These are phyloP conservation scores for Pleuronectes platessa DNA, from an alignment of 2,113 vertebrate species.

Conservation along the genomic window DNA sequence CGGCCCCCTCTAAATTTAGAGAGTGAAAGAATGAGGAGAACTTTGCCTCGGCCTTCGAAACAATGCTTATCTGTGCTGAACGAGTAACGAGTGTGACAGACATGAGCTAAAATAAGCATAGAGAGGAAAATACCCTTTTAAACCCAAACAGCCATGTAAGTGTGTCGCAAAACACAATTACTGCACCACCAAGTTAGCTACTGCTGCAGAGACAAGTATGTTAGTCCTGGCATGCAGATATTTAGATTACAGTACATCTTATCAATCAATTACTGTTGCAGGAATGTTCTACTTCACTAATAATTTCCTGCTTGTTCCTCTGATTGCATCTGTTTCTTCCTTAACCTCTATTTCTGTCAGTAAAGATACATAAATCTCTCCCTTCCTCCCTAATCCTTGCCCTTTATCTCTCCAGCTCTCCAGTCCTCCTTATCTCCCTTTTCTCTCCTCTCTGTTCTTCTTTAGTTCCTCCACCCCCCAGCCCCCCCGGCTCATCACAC, in stretches of 20 bases:
- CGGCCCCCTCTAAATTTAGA: slow-evolving; percentile 65
- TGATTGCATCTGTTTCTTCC: neutral
- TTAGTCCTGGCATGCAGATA: neutral
- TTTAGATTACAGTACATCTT: slow-evolving; percentile 12
- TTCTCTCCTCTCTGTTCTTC: neutral
- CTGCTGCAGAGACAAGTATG: neutral
- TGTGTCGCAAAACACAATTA: slow-evolving; percentile 6
- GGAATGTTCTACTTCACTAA: slow-evolving; percentile 1
- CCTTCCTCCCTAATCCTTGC: neutral
- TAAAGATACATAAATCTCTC: neutral
- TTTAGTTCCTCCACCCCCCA: neutral
- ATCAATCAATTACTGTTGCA: slow-evolving; percentile 14
- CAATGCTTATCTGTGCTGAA: slow-evolving; percentile 56
- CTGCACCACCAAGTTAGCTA: neutral
- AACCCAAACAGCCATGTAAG: slow-evolving; percentile 4
- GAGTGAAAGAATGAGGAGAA: slow-evolving; percentile 43
- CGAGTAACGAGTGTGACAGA: slow-evolving; percentile 20
- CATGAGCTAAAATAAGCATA: slow-evolving; percentile 19
- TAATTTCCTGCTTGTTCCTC: neutral
- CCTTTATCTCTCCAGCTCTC: slow-evolving; percentile 11
- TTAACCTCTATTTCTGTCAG: neutral
- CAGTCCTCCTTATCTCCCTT: neutral
- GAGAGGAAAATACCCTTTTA: neutral
- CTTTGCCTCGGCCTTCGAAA: slow-evolving; percentile 51
- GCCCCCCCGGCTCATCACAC: neutral